Percentiles rank a stretch among this genome's conserved stretches.
Evolutionary conservation across 2,797 vertebrate species (phyloP).

Genomic region (Aselliscus stoliczkanus): DNA sequence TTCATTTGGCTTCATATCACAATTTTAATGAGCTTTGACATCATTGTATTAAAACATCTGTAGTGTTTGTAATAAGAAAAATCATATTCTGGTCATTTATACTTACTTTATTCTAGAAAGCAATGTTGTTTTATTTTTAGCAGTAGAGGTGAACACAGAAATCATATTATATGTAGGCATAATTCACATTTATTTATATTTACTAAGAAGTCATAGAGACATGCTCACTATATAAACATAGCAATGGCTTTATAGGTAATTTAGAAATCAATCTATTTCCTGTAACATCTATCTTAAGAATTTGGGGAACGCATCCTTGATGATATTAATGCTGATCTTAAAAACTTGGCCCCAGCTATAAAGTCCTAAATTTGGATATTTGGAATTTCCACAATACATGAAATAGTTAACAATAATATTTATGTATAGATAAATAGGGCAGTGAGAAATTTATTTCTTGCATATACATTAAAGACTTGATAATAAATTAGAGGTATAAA

Average conservation of each 20-base stretch:
- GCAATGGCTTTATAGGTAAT: neutral
- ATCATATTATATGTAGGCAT: neutral
- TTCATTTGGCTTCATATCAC: slow-evolving; percentile 5
- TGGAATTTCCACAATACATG: neutral
- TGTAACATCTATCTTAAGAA: neutral
- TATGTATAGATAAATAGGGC: neutral
- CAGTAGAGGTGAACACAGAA: neutral
- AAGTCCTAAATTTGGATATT: neutral
- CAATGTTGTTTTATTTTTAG: neutral
- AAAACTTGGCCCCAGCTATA: neutral
- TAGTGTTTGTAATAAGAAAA: neutral
- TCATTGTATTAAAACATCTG: neutral
- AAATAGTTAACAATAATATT: neutral
- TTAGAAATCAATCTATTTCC: neutral
- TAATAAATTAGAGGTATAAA: neutral
- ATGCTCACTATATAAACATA: neutral
- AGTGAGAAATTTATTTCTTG: neutral
- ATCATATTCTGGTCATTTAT: neutral
- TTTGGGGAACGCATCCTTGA: neutral
- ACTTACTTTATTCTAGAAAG: slow-evolving; percentile 9
- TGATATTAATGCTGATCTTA: neutral
- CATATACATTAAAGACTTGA: neutral
- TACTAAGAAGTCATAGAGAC: neutral
- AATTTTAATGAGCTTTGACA: slow-evolving; percentile 15
- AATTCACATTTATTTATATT: neutral